Percentiles rank a stretch among this genome's conserved stretches.
Conservation (phyloP, 2,888 invertebrate genomes). For the Hydriomena furcata region DNA sequence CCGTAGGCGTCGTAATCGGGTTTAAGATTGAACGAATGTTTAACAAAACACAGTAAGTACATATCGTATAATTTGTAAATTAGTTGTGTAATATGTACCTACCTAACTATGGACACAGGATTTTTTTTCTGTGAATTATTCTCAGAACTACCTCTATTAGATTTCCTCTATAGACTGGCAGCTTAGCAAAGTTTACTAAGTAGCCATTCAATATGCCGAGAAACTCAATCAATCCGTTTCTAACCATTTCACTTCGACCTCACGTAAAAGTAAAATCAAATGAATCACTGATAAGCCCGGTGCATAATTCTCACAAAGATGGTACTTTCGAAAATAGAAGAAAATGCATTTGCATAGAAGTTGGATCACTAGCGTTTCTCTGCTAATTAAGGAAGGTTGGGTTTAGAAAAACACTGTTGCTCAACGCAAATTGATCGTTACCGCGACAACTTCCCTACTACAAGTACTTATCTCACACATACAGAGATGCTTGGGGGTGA, state of each 20-base stretch:
- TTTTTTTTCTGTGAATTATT: too few relatives aligned
- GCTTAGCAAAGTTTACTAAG: conserved; percentile 14
- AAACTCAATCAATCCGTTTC: conserved; percentile 19
- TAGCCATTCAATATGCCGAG: conserved; percentile 14
- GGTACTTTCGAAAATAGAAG: conserved; percentile 69
- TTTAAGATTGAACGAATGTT: too few relatives aligned
- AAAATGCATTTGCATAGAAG: conserved; percentile 73
- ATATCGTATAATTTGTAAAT: too few relatives aligned
- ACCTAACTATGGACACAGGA: too few relatives aligned
- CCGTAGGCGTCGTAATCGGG: too few relatives aligned
- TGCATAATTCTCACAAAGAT: conserved; percentile 51
- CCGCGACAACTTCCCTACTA: conserved; percentile 56
- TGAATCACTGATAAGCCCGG: conserved; percentile 44
- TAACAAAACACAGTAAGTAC: too few relatives aligned
- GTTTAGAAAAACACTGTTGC: conserved; percentile 53
- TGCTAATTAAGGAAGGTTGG: conserved; percentile 73
- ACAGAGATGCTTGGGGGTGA: too few relatives aligned
- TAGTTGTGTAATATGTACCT: too few relatives aligned
- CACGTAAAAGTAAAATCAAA: conserved; percentile 47
- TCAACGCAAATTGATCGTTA: conserved; percentile 68
- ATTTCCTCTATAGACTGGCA: too few relatives aligned
- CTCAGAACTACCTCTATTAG: too few relatives aligned
- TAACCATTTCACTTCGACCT: conserved; percentile 30
- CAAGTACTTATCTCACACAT: too few relatives aligned
- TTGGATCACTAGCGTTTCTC: conserved; percentile 65